Evolutionary conservation across 2,113 vertebrate genomes (phyloP), one percentile per base, ranked within the genome.

Genomic region (Coturnix japonica): DNA sequence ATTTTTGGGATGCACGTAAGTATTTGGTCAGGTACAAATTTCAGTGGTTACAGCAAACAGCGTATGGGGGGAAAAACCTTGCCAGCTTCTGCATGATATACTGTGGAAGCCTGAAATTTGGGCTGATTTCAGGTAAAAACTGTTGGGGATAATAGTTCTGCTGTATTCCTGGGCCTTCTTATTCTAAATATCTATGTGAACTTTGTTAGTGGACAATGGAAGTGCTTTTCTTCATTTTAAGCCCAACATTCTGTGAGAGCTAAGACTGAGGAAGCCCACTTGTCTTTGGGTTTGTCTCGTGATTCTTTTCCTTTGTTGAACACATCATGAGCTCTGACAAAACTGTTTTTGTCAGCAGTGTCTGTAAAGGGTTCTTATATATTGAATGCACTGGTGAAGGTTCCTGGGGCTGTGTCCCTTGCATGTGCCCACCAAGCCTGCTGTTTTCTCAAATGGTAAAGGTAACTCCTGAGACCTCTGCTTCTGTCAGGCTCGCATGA

Each of bases 401-500:
- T 82, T 77, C 41, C 7, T 37, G 46, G 79, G 51, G 35, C 17
- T 16, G 39, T 2, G 0, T 80, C 87, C 93, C 67, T 83, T 14
- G 4, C 4, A 0, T 44, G 30, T 85, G 35, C 72, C 90, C 51
- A 33, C 76, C 81, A 83, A 91, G 72, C 65, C 65, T 41, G 20
- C 31, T 85, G 76, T 83, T 91, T 80, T 83, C 22, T 49, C 49
- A 91, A 77, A 85, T 31, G 63, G 78, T 59, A 71, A 76, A 60
- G 82, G 65, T 94, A 81, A 85, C 79, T 89, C 78, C 13, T 13
- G 87, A 95, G 94, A 95, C 91, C 87, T 92, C 90, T 96, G 87
- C 85, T 72, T 87, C 87, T 93, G 72, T 92, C 85, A 90, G 56
- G 46, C 79, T 86, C 76, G 81, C 28, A 2, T 39, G 75, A 39